Evolutionary conservation across 2,797 vertebrate genomes (phyloP).

Genomic region (Centroberyx gerrardi): DNA sequence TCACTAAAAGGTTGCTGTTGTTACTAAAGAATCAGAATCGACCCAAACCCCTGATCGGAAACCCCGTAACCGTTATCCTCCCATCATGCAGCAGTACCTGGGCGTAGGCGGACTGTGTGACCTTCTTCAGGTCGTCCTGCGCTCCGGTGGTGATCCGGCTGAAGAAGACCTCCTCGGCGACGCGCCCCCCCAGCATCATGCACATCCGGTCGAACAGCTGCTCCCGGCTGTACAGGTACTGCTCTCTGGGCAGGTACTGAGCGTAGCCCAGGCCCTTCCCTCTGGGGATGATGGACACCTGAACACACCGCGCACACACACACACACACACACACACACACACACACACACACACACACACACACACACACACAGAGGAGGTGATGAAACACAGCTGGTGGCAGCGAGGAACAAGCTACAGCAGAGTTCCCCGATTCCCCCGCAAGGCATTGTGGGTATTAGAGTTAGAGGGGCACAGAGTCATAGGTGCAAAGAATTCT

Average conservation of each 20-base stretch:
- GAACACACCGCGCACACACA: slow-evolving; percentile 3
- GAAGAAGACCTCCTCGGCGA: slow-evolving; percentile 87
- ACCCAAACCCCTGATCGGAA: too few species aligned
- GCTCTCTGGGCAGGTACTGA: slow-evolving; percentile 89
- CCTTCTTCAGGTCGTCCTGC: slow-evolving; percentile 87
- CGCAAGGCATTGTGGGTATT: too few species aligned
- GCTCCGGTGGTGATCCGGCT: slow-evolving; percentile 84
- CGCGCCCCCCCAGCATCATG: slow-evolving; percentile 87
- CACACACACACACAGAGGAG: too few species aligned
- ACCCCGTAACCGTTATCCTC: too few species aligned
- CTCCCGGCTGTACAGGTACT: slow-evolving; percentile 85
- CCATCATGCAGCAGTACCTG: slow-evolving; percentile 77
- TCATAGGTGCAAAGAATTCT: too few species aligned
- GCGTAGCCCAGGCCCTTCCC: slow-evolving; percentile 86
- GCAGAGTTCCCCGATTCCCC: too few species aligned
- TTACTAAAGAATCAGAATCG: too few species aligned
- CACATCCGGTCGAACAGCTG: slow-evolving; percentile 89
- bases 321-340: neutral
- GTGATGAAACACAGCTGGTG: too few species aligned
- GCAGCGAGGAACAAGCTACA: too few species aligned
- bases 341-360: neutral
- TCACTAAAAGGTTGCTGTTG: too few species aligned
- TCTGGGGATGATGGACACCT: slow-evolving; percentile 88
- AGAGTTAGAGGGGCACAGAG: too few species aligned
- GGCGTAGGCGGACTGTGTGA: slow-evolving; percentile 87